phyloP scores from a whole-genome alignment of 2,113 vertebrate species.

The Stictonetta naevosa region DNA sequence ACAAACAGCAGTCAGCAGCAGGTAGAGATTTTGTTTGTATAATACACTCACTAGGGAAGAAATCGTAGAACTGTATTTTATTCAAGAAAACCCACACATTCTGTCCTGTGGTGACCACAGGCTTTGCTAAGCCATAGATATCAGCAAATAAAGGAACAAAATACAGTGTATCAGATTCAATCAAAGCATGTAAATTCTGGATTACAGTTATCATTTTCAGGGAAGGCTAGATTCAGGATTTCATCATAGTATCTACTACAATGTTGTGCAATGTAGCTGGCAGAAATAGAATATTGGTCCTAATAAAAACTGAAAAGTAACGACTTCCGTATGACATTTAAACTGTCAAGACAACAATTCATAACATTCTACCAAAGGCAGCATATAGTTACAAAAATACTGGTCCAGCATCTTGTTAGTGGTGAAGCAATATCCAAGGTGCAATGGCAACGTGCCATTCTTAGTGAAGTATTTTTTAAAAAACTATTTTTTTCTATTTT shows the following conservation, averaged over 20 bases:
- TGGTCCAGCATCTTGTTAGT: slow-evolving; percentile 69
- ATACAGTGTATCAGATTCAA: slow-evolving; percentile 63
- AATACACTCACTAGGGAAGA: slow-evolving; percentile 60
- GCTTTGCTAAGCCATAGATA: slow-evolving; percentile 59
- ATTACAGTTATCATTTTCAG: slow-evolving; percentile 55
- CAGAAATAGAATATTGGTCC: slow-evolving; percentile 58
- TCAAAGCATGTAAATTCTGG: slow-evolving; percentile 54
- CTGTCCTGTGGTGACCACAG: slow-evolving; percentile 58
- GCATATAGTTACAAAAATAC: slow-evolving; percentile 43
- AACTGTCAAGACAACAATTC: slow-evolving; percentile 58
- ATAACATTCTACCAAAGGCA: slow-evolving; percentile 55
- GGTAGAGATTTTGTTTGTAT: not conserved
- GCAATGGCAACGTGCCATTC: slow-evolving; percentile 60
- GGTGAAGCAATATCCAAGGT: slow-evolving; percentile 71
- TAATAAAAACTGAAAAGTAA: slow-evolving; percentile 31
- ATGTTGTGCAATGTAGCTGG: slow-evolving; percentile 48
- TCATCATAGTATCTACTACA: slow-evolving; percentile 49
- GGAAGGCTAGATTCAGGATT: slow-evolving; percentile 51
- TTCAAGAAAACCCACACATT: slow-evolving; percentile 70
- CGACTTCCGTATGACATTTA: slow-evolving; percentile 45
- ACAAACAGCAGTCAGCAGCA: not conserved
- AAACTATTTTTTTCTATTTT: slow-evolving; percentile 62
- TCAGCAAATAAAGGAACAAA: slow-evolving; percentile 66
- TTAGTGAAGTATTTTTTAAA: slow-evolving; percentile 56
- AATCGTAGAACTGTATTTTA: slow-evolving; percentile 67